phyloP scores from a whole-genome alignment of 2,888 invertebrate genomes.

The Ochlodes sylvanus region DNA sequence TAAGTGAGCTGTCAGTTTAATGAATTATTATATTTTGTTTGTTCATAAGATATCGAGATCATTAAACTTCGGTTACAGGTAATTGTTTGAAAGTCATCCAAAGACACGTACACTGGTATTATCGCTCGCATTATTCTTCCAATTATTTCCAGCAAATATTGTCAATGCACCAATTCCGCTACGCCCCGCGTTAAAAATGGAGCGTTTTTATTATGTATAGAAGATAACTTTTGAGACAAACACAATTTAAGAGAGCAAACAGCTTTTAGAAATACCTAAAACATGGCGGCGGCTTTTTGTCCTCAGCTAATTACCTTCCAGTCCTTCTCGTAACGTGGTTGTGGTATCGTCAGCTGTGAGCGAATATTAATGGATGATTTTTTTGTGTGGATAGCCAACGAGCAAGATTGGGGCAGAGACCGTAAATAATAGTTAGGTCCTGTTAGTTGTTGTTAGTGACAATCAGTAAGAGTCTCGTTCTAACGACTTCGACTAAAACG shows the following conservation, averaged over 20 bases:
- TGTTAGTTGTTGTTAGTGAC: no score
- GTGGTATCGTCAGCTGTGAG: background rate
- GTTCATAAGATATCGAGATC: no score
- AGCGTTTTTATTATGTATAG: slow-evolving; percentile 2
- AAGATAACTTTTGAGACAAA: slow-evolving; percentile 12
- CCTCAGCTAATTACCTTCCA: slow-evolving; percentile 12
- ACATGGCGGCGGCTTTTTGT: slow-evolving; percentile 26
- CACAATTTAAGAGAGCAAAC: slow-evolving; percentile 35
- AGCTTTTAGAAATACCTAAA: slow-evolving; percentile 24
- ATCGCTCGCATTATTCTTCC: background rate
- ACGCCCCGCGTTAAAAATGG: background rate
- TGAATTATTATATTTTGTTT: no score
- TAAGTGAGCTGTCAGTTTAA: no score
- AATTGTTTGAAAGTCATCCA: slow-evolving; percentile 29
- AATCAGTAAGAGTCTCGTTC: no score
- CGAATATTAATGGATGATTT: background rate
- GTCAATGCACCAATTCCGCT: background rate
- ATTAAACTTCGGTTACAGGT: background rate
- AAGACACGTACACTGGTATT: background rate
- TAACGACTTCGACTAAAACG: no score
- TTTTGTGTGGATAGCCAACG: no score
- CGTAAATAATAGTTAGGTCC: no score
- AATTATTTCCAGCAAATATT: background rate
- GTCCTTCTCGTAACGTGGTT: background rate
- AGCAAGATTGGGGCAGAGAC: no score